Percentiles rank a stretch among this genome's conserved stretches.
Evolutionary conservation across 2,888 invertebrate species (phyloP).

Genomic region (Eupeodes latifasciatus): DNA sequence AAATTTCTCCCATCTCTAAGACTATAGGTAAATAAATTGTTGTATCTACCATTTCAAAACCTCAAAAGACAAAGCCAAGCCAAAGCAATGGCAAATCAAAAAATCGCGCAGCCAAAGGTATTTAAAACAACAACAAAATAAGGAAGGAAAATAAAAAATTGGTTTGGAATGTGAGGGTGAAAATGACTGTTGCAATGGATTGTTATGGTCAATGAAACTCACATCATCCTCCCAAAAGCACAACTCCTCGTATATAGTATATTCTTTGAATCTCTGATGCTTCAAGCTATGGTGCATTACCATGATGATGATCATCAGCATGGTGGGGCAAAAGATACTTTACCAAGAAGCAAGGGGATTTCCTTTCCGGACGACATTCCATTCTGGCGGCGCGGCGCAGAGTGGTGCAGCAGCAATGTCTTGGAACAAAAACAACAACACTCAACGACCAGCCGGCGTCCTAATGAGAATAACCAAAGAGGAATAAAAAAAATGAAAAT

Average conservation of each 20-base stretch:
- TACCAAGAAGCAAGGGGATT: slow-evolving; percentile 59
- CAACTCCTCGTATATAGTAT: too few species aligned
- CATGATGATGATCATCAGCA: slow-evolving; percentile 16
- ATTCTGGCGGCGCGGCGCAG: slow-evolving; percentile 50
- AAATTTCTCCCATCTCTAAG: slow-evolving; percentile 44
- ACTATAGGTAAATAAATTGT: not conserved
- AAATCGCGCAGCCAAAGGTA: slow-evolving; percentile 20
- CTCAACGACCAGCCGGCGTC: slow-evolving; percentile 42
- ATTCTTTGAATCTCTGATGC: slow-evolving; percentile 10
- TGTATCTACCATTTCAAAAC: slow-evolving; percentile 7
- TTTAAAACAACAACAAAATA: not conserved
- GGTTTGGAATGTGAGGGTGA: slow-evolving; percentile 53
- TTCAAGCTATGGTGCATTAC: slow-evolving; percentile 68
- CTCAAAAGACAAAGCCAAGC: slow-evolving; percentile 35
- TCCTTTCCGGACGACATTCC: slow-evolving; percentile 74
- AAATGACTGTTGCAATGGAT: slow-evolving; percentile 46
- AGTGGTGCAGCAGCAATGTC: slow-evolving; percentile 7
- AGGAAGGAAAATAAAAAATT: not conserved
- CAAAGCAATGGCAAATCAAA: slow-evolving; percentile 52
- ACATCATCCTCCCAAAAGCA: not conserved
- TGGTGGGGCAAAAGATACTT: slow-evolving; percentile 14
- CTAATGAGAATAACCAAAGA: slow-evolving; percentile 60
- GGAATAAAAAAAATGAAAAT: slow-evolving; percentile 40
- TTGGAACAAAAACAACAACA: slow-evolving; percentile 3
- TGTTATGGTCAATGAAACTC: slow-evolving; percentile 60